Percentiles rank a stretch among this genome's conserved stretches.
Evolutionary conservation across 2,888 invertebrate species (phyloP).

Genomic region (Prosopocoilus inquinatus): DNA sequence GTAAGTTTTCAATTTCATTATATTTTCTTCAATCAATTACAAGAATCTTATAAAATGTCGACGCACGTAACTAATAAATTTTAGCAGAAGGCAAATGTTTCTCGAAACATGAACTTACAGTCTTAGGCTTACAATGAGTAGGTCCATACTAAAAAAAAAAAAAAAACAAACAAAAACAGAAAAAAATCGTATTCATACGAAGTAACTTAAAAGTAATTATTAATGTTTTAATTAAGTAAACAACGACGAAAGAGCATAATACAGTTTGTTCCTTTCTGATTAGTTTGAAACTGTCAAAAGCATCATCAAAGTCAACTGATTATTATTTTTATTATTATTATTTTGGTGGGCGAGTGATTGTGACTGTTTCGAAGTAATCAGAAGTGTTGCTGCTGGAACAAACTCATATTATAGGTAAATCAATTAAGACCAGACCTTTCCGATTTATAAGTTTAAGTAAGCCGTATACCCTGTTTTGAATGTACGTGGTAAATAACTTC

Average conservation of each 20-base stretch:
- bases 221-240: conserved; percentile 7
- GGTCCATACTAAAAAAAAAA: conserved; percentile 9
- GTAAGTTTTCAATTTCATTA: neutral
- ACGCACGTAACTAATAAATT: conserved; percentile 10
- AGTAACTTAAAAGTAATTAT: conserved; percentile 1
- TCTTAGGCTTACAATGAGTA: conserved; percentile 11
- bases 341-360: too few species aligned
- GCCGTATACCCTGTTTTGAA: neutral
- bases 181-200: conserved; percentile 1
- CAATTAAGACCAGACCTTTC: neutral
- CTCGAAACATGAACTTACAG: conserved; percentile 9
- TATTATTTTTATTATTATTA: too few species aligned
- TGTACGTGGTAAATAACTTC: neutral
- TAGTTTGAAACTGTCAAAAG: too few species aligned
- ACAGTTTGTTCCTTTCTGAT: neutral
- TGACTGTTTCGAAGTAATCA: too few species aligned
- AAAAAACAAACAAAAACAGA: too few species aligned
- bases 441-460: neutral
- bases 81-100: conserved; percentile 13
- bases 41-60: conserved; percentile 12
- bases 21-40: conserved; percentile 12
- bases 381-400: too few species aligned
- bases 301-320: too few species aligned
- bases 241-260: neutral
- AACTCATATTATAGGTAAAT: neutral